Conservation (phyloP, 2,888 invertebrate species). For the Tiliacea citrago region DNA sequence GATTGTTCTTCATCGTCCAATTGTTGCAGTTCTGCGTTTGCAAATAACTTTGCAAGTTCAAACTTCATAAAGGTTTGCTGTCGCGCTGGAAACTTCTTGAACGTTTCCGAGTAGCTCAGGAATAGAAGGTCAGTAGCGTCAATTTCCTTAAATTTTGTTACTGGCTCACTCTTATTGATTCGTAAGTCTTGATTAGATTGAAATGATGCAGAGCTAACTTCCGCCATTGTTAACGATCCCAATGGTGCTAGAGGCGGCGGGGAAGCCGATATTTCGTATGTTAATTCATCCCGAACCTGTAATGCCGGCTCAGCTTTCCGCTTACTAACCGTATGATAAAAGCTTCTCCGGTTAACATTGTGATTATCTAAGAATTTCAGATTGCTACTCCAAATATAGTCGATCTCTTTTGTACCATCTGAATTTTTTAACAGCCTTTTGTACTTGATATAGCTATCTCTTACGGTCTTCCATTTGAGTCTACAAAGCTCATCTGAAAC, state of each 20-base stretch:
- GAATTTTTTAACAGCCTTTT: constrained; percentile 63
- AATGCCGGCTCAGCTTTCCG: neutral
- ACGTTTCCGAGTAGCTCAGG: constrained; percentile 66
- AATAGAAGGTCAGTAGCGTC: constrained; percentile 68
- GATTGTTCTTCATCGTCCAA: constrained; percentile 24
- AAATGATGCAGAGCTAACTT: neutral
- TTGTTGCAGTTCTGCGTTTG: constrained; percentile 61
- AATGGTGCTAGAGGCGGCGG: constrained; percentile 46
- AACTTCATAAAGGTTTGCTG: constrained; percentile 64
- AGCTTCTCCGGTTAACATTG: constrained; percentile 47
- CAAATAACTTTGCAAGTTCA: constrained; percentile 69
- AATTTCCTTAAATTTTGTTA: constrained; percentile 21
- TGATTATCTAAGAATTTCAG: constrained; percentile 66
- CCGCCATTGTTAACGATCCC: constrained; percentile 9
- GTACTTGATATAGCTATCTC: constrained; percentile 72
- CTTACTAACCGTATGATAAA: constrained; percentile 8
- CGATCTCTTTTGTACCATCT: constrained; percentile 60
- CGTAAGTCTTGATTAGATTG: constrained; percentile 26
- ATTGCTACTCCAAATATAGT: constrained; percentile 68
- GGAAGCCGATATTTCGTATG: constrained; percentile 23
- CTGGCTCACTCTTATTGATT: neutral
- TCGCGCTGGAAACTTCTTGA: constrained; percentile 62
- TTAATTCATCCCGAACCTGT: constrained; percentile 16
- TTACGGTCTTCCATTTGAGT: constrained; percentile 73
- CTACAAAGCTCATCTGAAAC: constrained; percentile 68